These are phyloP conservation scores for Saccopteryx bilineata DNA, from an alignment of 2,113 vertebrate genomes.

Conservation along the genomic window DNA sequence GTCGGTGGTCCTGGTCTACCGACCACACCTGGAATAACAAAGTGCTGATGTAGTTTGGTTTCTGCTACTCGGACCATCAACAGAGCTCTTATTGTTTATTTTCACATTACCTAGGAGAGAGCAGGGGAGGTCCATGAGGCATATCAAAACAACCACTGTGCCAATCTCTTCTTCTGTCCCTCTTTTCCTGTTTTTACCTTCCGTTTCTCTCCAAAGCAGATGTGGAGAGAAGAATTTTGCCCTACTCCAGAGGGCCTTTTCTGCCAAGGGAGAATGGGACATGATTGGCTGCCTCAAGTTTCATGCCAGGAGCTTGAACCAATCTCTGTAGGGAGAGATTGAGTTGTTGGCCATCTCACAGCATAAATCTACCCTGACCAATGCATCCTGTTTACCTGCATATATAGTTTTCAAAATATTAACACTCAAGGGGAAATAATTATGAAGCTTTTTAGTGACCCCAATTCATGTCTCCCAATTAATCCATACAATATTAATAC, in stretches of 20 bases:
- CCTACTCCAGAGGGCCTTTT: accelerated
- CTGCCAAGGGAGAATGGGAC: not conserved
- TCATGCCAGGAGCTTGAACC: not conserved
- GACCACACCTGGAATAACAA: not conserved
- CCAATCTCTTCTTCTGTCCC: not conserved
- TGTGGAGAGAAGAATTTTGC: not conserved
- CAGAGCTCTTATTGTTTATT: not conserved
- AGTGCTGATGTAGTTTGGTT: not conserved
- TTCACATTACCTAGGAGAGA: not conserved
- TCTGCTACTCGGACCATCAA: not conserved
- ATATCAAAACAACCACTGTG: not conserved
- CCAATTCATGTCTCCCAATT: not conserved
- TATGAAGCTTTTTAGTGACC: not conserved
- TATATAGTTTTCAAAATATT: not conserved
- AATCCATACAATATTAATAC: not conserved
- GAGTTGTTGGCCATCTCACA: not conserved
- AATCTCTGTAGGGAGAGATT: not conserved
- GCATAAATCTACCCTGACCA: not conserved
- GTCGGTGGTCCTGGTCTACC: not conserved
- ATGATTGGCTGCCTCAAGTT: not conserved
- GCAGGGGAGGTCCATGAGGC: not conserved
- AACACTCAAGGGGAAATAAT: not conserved
- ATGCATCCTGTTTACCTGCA: not conserved
- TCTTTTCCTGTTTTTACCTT: not conserved
- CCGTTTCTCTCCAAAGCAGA: not conserved